Percentiles rank a stretch among this genome's conserved stretches.
phyloP scores from a whole-genome alignment of 1,140 invertebrate species.

The Drosophila kohkoa region DNA sequence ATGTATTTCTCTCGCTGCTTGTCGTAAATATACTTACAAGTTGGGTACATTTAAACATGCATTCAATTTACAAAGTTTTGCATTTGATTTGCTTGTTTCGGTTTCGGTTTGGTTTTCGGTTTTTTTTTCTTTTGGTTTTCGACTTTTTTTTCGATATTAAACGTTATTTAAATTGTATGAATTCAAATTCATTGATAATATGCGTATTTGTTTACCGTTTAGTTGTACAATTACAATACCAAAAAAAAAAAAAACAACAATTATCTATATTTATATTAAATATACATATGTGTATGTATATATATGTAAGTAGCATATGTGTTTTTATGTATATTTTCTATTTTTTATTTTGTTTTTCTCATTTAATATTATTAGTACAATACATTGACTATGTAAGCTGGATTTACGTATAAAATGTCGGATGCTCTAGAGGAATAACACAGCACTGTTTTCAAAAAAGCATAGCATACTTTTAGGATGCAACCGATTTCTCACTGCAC shows the following conservation, averaged over 20 bases:
- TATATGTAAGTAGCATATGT: slow-evolving; percentile 50
- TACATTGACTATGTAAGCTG: slow-evolving; percentile 66
- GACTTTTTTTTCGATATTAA: slow-evolving; percentile 52
- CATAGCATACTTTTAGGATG: background rate
- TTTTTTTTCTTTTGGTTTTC: slow-evolving; percentile 27
- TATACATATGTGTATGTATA: slow-evolving; percentile 40
- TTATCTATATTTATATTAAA: slow-evolving; percentile 57
- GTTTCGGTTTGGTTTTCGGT: slow-evolving; percentile 14
- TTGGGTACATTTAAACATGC: slow-evolving; percentile 75
- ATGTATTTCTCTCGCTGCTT: slow-evolving; percentile 51
- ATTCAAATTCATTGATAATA: slow-evolving; percentile 80
- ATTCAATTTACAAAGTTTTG: slow-evolving; percentile 71
- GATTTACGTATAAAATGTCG: slow-evolving; percentile 79
- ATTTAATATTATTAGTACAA: slow-evolving; percentile 49
- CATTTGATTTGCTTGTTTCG: slow-evolving; percentile 25
- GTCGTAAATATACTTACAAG: slow-evolving; percentile 70
- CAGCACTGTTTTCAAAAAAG: background rate
- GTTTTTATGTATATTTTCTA: background rate
- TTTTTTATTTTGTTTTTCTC: slow-evolving; percentile 3
- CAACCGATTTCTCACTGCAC: background rate
- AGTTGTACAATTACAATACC: slow-evolving; percentile 62
- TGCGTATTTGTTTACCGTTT: slow-evolving; percentile 58
- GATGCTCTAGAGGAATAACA: slow-evolving; percentile 39
- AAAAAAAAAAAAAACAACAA: slow-evolving; percentile 71
- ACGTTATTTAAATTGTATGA: slow-evolving; percentile 72